Evolutionary conservation across 2,888 invertebrate genomes (phyloP).

Genomic region (Scaptomyza cyrtandrae): DNA sequence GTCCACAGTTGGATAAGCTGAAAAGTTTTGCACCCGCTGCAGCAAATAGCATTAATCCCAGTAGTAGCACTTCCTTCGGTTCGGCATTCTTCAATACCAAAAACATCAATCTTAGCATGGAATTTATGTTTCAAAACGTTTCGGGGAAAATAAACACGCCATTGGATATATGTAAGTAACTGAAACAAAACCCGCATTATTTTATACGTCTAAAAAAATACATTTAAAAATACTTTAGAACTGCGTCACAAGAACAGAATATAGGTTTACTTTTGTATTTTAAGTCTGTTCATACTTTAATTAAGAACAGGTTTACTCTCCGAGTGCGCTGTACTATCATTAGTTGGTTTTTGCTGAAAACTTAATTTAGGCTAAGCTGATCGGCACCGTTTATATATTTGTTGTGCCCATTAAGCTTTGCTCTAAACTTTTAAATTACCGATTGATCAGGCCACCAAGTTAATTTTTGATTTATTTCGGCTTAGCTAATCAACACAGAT

Average conservation of each 20-base stretch:
- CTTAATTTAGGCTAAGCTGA: not conserved
- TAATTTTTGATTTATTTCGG: no score
- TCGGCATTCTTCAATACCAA: constrained; percentile 57
- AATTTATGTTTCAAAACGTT: constrained; percentile 81
- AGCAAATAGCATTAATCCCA: constrained; percentile 69
- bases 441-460: constrained; percentile 56
- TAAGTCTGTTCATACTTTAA: not conserved
- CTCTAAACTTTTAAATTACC: constrained; percentile 49
- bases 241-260: no score
- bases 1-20: constrained; percentile 66
- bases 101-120: constrained; percentile 61
- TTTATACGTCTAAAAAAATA: no score
- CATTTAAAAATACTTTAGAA: not conserved
- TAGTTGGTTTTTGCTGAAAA: not conserved
- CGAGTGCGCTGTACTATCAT: not conserved
- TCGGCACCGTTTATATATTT: constrained; percentile 4
- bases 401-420: not conserved
- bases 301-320: not conserved
- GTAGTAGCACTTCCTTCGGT: constrained; percentile 33
- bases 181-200: not conserved
- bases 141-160: constrained; percentile 83
- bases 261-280: no score
- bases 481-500: no score
- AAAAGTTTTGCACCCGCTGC: constrained; percentile 66
- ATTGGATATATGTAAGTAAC: constrained; percentile 82